Percentiles rank a stretch among this genome's conserved stretches.
Conservation (phyloP, 2,888 invertebrate genomes). For the Aspidiotus rigidus region DNA sequence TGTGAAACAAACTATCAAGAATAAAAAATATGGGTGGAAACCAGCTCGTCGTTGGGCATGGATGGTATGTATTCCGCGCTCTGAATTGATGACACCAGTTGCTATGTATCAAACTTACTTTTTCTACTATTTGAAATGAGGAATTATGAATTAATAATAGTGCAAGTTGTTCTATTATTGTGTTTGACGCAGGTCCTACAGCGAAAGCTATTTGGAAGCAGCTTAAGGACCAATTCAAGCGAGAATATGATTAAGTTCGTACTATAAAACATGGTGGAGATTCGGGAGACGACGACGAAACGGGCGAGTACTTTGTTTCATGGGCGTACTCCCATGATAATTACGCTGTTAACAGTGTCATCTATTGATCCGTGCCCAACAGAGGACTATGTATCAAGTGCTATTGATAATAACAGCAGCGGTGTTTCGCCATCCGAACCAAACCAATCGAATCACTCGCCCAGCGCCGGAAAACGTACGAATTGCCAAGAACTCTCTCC, state of each 20-base stretch:
- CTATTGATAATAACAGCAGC: no score
- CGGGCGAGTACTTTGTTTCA: background rate
- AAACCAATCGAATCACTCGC: conserved; percentile 31
- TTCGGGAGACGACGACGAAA: background rate
- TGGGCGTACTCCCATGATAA: conserved; percentile 15
- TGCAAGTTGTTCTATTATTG: background rate
- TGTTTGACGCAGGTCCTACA: background rate
- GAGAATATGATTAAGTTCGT: background rate
- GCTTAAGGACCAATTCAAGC: background rate
- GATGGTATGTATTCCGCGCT: background rate
- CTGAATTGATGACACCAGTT: background rate
- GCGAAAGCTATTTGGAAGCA: background rate
- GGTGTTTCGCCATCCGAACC: conserved; percentile 35
- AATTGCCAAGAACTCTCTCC: conserved; percentile 28
- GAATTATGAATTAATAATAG: background rate
- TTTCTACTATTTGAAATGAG: background rate
- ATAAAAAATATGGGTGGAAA: background rate
- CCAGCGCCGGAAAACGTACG: conserved; percentile 34
- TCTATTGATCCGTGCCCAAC: no score
- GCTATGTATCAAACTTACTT: no score
- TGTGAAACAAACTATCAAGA: background rate
- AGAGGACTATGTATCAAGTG: no score
- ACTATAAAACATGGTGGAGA: background rate
- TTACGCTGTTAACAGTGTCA: no score
- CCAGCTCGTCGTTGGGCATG: background rate